These are phyloP conservation scores for Lepisosteus oculatus DNA, from an alignment of 2,113 vertebrate species.

Conservation along the genomic window DNA sequence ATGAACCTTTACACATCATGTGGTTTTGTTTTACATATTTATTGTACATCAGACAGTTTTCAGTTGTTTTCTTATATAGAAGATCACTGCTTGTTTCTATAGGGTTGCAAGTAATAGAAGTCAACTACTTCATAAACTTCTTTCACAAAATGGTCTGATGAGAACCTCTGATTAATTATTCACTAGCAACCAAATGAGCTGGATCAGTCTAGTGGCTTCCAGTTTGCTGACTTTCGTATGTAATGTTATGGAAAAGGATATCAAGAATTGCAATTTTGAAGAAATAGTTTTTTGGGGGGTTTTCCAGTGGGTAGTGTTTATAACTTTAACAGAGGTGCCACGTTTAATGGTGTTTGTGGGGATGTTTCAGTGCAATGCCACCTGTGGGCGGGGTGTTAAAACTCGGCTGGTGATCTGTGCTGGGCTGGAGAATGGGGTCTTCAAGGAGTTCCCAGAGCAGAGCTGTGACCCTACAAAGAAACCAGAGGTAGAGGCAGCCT, in stretches of 20 bases:
- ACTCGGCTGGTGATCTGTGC: slow-evolving; percentile 67
- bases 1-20: background rate
- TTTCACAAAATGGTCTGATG: too few relatives aligned
- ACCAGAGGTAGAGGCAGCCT: slow-evolving; percentile 61
- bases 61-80: background rate
- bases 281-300: too few relatives aligned
- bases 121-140: too few relatives aligned
- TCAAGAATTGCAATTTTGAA: too few relatives aligned
- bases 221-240: too few relatives aligned
- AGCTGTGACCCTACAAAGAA: slow-evolving; percentile 50
- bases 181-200: too few relatives aligned
- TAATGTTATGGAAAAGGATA: too few relatives aligned
- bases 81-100: background rate
- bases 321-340: too few relatives aligned
- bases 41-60: background rate
- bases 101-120: too few relatives aligned
- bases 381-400: slow-evolving; percentile 69
- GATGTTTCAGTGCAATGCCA: slow-evolving; percentile 66
- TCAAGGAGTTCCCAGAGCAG: slow-evolving; percentile 66
- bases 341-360: slow-evolving; percentile 3
- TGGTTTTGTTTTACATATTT: background rate
- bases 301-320: too few relatives aligned
- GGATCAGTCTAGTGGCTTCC: too few relatives aligned
- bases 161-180: too few relatives aligned
- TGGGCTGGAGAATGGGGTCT: slow-evolving; percentile 66